A percentile compares a stretch with the other conserved stretches of the same genome.
These are phyloP conservation scores for Brachymystax lenok DNA, from an alignment of 2,797 vertebrate species.

Conservation along the genomic window DNA sequence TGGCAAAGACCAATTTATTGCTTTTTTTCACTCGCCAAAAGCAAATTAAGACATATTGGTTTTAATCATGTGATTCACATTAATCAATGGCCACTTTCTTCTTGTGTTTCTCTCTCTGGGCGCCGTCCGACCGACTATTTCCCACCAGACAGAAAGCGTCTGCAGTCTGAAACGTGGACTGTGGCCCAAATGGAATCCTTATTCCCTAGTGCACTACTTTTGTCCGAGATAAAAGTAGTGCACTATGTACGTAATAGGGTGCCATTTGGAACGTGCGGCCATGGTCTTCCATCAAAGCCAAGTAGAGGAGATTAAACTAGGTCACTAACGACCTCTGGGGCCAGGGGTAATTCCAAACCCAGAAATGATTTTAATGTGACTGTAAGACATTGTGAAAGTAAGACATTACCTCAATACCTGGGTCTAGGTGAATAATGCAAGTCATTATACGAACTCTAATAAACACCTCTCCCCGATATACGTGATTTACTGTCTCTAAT, in stretches of 20 bases:
- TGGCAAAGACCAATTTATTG: neutral
- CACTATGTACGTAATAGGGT: neutral
- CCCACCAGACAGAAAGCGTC: neutral
- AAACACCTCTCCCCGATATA: conserved; percentile 47
- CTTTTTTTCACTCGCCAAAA: neutral
- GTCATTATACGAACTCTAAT: conserved; percentile 61
- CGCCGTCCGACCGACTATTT: neutral
- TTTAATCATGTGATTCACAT: neutral
- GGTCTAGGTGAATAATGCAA: conserved; percentile 57
- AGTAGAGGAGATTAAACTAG: conserved; percentile 39
- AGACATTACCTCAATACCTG: conserved; percentile 26
- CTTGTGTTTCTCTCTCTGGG: neutral
- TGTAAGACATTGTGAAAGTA: conserved; percentile 33
- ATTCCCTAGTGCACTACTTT: neutral
- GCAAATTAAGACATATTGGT: neutral
- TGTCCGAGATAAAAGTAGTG: neutral
- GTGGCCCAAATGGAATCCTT: neutral
- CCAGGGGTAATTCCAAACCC: conserved; percentile 25
- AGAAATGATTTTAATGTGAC: conserved; percentile 40
- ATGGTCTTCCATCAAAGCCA: conserved; percentile 20
- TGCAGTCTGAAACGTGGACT: neutral
- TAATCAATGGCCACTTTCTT: neutral
- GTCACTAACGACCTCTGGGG: conserved; percentile 45
- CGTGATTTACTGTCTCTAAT: conserved; percentile 65
- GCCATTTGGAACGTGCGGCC: neutral